These are phyloP conservation scores for Actinia tenebrosa DNA, from an alignment of 64 coral and sea anemone genomes.

Conservation along the genomic window DNA sequence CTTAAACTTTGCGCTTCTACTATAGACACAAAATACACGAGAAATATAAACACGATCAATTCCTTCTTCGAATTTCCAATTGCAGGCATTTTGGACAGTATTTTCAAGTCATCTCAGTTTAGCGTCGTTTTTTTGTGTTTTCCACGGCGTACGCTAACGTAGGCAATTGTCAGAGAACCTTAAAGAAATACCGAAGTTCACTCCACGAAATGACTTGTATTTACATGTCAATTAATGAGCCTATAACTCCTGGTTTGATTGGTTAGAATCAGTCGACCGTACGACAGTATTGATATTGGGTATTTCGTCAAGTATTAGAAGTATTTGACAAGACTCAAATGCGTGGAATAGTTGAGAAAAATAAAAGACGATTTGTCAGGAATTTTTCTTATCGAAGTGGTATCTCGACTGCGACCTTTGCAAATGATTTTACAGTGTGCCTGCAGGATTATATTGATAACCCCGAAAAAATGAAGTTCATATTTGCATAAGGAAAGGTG, in stretches of 20 bases:
- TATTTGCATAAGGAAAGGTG: neutral
- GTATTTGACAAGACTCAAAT: conserved; percentile 14
- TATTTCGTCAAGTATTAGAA: conserved; percentile 1
- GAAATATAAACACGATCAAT: neutral
- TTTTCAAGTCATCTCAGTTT: neutral
- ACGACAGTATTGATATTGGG: conserved; percentile 4
- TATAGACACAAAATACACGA: neutral
- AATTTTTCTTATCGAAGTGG: neutral
- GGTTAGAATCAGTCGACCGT: neutral
- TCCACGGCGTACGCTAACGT: neutral
- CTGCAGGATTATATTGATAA: neutral
- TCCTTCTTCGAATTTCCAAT: neutral
- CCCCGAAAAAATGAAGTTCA: neutral
- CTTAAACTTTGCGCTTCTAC: neutral
- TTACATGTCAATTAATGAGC: conserved; percentile 21
- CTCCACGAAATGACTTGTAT: neutral
- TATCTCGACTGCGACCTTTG: neutral
- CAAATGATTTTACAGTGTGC: neutral
- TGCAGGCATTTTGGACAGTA: neutral
- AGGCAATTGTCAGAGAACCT: neutral
- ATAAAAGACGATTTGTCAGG: neutral
- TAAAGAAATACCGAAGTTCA: conserved; percentile 10
- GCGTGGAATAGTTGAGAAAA: neutral
- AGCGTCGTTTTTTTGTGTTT: neutral
- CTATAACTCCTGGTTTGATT: neutral